Evolutionary conservation across 2,113 vertebrate species (phyloP).

Genomic region (Trochalopteron elliotii): DNA sequence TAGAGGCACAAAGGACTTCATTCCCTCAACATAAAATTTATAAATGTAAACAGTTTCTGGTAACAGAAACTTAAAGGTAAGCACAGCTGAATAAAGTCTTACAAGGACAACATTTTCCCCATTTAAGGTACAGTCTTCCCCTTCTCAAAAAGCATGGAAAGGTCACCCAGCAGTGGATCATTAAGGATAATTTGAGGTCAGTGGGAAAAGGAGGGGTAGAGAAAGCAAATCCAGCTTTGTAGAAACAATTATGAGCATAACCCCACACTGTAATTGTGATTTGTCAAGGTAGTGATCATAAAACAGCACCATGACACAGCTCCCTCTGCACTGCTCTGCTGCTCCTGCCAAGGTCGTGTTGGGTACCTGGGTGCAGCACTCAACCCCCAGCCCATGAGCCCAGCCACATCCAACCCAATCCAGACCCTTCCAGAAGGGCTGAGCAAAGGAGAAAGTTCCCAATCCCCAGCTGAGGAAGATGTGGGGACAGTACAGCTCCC

Average conservation of each 20-base stretch:
- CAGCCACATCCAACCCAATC: neutral
- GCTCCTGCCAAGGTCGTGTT: neutral
- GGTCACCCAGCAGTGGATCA: neutral
- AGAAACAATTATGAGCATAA: constrained; percentile 50
- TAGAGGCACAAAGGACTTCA: constrained; percentile 49
- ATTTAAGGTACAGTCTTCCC: neutral
- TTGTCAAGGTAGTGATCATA: constrained; percentile 29
- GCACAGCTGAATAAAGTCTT: constrained; percentile 32
- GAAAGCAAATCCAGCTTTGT: constrained; percentile 1
- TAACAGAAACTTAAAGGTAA: constrained; percentile 59
- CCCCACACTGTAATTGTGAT: constrained; percentile 46
- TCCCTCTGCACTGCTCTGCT: neutral
- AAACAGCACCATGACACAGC: neutral
- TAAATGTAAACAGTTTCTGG: constrained; percentile 38
- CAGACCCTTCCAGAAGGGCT: neutral
- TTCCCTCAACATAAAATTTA: constrained; percentile 69
- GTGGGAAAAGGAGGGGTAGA: neutral
- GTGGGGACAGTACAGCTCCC: fast-evolving
- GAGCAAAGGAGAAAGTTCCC: neutral
- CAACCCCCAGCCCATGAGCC: neutral
- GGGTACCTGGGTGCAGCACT: neutral
- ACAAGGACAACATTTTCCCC: constrained; percentile 20
- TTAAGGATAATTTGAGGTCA: constrained; percentile 64
- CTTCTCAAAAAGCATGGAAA: neutral
- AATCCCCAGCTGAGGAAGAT: neutral